Evolutionary conservation across 2,888 invertebrate genomes (phyloP).

Genomic region (Malachius bipustulatus): DNA sequence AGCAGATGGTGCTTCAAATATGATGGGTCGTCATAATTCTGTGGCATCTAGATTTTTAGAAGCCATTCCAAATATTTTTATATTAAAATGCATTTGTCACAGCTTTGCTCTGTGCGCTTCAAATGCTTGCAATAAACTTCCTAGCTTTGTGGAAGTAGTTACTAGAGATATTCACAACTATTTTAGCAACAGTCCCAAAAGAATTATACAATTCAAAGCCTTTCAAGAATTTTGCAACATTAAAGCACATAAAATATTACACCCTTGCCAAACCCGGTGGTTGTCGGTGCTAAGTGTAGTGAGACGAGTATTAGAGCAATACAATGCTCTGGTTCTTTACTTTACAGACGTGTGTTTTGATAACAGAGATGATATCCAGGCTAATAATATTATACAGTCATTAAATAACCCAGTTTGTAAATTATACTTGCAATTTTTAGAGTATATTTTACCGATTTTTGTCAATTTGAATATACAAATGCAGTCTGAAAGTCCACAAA

Average conservation of each 20-base stretch:
- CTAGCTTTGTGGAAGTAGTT: background rate
- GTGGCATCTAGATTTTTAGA: background rate
- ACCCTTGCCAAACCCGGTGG: conserved; percentile 10
- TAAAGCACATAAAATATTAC: background rate
- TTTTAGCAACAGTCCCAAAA: background rate
- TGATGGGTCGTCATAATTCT: background rate
- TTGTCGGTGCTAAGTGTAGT: conserved; percentile 7
- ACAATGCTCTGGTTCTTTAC: conserved; percentile 6
- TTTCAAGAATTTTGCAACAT: conserved; percentile 2
- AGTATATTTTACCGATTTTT: conserved; percentile 7
- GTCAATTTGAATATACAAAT: conserved; percentile 7
- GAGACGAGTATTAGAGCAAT: conserved; percentile 7
- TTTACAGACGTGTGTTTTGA: conserved; percentile 6
- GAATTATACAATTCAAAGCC: background rate
- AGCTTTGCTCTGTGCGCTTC: background rate
- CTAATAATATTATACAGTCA: conserved; percentile 4
- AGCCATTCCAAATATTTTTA: background rate
- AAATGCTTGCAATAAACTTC: conserved; percentile 1
- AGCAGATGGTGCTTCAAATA: background rate
- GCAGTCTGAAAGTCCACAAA: conserved; percentile 9
- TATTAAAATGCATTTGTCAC: conserved; percentile 3
- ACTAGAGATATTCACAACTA: background rate
- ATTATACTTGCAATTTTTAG: conserved; percentile 9
- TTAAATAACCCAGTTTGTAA: conserved; percentile 7
- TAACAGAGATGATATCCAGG: conserved; percentile 5